Conservation (phyloP, 2,113 vertebrate species). For the Brachyhypopomus occidentalis region DNA sequence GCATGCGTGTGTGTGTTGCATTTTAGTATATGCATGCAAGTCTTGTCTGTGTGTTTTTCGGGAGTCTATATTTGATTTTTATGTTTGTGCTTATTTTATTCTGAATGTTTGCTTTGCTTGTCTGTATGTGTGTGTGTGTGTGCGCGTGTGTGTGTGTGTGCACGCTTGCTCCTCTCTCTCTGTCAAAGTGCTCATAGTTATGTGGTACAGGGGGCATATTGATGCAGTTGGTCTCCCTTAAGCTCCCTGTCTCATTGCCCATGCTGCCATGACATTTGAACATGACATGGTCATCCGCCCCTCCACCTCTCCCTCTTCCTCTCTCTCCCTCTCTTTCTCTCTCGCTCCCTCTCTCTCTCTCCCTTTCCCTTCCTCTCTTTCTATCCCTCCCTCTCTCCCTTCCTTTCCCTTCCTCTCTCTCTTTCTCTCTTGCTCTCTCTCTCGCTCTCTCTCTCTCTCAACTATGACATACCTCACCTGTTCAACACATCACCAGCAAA, state of each 20-base stretch:
- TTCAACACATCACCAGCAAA: slow-evolving; percentile 54
- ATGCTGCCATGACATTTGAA: slow-evolving; percentile 43
- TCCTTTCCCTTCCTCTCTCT: slow-evolving; percentile 66
- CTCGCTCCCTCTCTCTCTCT: slow-evolving; percentile 67
- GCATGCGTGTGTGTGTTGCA: slow-evolving; percentile 15
- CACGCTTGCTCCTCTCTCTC: background rate
- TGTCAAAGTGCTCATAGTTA: background rate
- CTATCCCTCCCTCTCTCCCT: slow-evolving; percentile 64
- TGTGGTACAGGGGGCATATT: slow-evolving; percentile 13
- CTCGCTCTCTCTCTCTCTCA: slow-evolving; percentile 67
- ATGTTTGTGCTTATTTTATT: slow-evolving; percentile 9
- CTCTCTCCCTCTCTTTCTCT: slow-evolving; percentile 63
- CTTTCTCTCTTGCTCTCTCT: slow-evolving; percentile 67
- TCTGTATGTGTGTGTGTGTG: background rate
- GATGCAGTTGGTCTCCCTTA: slow-evolving; percentile 35
- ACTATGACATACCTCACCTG: slow-evolving; percentile 64
- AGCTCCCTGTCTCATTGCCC: slow-evolving; percentile 21
- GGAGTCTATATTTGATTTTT: background rate
- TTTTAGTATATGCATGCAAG: no score
- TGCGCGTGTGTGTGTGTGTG: slow-evolving; percentile 25
- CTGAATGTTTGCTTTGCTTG: background rate
- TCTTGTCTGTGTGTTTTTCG: background rate
- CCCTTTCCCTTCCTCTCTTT: slow-evolving; percentile 67
- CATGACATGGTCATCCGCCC: slow-evolving; percentile 1
- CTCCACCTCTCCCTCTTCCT: slow-evolving; percentile 69